Evolutionary conservation across 1,140 invertebrate genomes (phyloP), one percentile per base, ranked within the genome.

Genomic region (Zaprionus camerounensis): DNA sequence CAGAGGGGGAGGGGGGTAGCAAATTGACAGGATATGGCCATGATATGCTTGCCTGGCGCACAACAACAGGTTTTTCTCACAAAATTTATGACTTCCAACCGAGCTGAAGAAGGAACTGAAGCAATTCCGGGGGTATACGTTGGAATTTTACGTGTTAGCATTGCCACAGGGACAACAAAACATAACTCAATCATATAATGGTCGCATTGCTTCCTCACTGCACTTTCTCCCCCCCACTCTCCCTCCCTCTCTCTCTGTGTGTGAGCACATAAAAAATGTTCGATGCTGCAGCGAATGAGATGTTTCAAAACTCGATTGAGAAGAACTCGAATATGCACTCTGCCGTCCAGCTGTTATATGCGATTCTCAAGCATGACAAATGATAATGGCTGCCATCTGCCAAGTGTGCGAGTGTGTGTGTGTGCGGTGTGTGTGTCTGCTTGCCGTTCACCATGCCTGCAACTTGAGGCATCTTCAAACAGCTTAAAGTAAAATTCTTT

Each of bases 1-100:
- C 13, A 15, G 26, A 31, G 15, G 51, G 36, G 41, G n/a, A 51
- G 26, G 26, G 28, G 70, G 67, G 69, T 13, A 73, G 79, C 67
- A 86, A 88, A 83, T 86, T 78, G 84, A 86, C 76, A 87, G 83
- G 83, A 86, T 87, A 86, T 88, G 74, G 67, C 70, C 78, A 78
- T 76, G 73, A 76, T 79, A 65, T 69, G 66, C 55, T 67, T 28
- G 65, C 41, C 67, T 36, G 72, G 63, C 67, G 12, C 68, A 69
- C 70, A 72, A 86, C 83, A 87, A 87, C 83, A 87, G 83, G 84
- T 86, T 73, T 75, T 80, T 63, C 67, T 36, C 64, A 70, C 62
- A 82, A 72, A 83, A 88, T 86, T 88, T 74, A 88, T 79, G 75
- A 70, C 51, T 63, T 36, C 31, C 51, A 64, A 46, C 76, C 44